Conservation (phyloP, 2,797 vertebrate species). For the Danio jaintianensis region DNA sequence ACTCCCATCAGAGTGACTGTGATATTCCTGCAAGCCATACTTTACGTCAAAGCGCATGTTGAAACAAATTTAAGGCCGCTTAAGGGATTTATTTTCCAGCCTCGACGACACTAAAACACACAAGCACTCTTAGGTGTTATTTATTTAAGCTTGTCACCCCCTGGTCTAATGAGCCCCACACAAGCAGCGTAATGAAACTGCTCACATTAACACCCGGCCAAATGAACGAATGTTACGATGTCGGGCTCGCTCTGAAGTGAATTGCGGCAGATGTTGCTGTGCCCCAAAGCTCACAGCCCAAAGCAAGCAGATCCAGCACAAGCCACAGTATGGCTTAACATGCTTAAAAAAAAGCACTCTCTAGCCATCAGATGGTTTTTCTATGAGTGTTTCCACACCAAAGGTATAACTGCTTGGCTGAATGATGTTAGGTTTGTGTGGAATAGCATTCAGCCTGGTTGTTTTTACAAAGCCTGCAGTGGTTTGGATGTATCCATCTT, state of each 20-base stretch:
- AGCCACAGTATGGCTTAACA: constrained; percentile 32
- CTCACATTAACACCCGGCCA: constrained; percentile 75
- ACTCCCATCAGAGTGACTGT: neutral
- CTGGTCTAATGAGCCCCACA: constrained; percentile 77
- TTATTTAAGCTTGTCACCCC: constrained; percentile 77
- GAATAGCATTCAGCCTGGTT: constrained; percentile 4
- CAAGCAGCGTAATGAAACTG: constrained; percentile 73
- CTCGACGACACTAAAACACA: constrained; percentile 68
- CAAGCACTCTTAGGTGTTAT: constrained; percentile 73
- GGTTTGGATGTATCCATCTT: neutral
- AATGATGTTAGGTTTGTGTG: constrained; percentile 20
- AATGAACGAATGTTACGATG: constrained; percentile 72
- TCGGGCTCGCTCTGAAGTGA: constrained; percentile 68
- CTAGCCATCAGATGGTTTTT: constrained; percentile 36
- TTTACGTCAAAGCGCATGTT: constrained; percentile 34
- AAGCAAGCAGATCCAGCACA: constrained; percentile 48
- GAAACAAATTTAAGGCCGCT: constrained; percentile 60
- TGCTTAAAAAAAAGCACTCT: constrained; percentile 66
- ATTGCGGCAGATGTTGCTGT: constrained; percentile 75
- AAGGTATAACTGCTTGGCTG: constrained; percentile 5
- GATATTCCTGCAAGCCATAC: constrained; percentile 19
- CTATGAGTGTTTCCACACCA: neutral
- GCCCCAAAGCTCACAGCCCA: constrained; percentile 67
- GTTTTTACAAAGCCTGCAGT: neutral
- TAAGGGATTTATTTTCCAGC: constrained; percentile 58